Base-by-base conservation (phyloP, 2,888 invertebrate genomes). In the Lissocephala sabroskyi region DNA sequence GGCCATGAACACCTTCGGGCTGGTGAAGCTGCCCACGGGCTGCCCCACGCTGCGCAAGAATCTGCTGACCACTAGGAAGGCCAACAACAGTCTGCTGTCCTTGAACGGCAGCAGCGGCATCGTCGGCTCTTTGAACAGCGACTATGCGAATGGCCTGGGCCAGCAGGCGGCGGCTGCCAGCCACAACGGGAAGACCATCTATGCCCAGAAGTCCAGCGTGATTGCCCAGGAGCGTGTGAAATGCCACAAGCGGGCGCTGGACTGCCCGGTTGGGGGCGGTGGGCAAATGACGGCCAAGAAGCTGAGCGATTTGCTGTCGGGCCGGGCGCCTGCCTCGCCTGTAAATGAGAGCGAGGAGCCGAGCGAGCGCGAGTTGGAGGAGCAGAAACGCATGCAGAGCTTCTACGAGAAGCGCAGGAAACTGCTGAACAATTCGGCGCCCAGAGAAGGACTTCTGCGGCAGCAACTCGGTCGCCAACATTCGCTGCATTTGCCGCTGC, bases 11-110 rank as follows among this genome's bases (percentile, higher is more conserved):
- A 70, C 78, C 2, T 81, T 81, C 45, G 81, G 80, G 0, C 58
- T 81, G 40, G 67, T 81, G 11, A 81, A 82, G 52, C 17, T 81
- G 49, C 81, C 80, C 30, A 68, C 77, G 30, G 65, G 67, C 3
- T 77, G 79, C 4, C 75, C 76, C 1, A 71, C 78, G 2, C 64
- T 82, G 30, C 74, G 81, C 11, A 82, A 82, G 48, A 73, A 82
- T 59, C 59, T 82, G 23, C 52, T 82, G 0, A 79, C 67, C 41
- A 74, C 79, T 2, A 74, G 82, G 11, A 82, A 82, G 55, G 80
- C 81, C 13, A 82, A 82, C 43, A 79, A 82, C 33, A 79, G 62
- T 43, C 55, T 80, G 37, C 54, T 82, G 1, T 73, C 76, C 16
- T 50, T 82, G 1, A 65, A 67, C 2, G 64, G 70, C 11, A 61